Base-by-base conservation (phyloP, 2,888 invertebrate species). In the Mesorhabditis spiculigera region DNA sequence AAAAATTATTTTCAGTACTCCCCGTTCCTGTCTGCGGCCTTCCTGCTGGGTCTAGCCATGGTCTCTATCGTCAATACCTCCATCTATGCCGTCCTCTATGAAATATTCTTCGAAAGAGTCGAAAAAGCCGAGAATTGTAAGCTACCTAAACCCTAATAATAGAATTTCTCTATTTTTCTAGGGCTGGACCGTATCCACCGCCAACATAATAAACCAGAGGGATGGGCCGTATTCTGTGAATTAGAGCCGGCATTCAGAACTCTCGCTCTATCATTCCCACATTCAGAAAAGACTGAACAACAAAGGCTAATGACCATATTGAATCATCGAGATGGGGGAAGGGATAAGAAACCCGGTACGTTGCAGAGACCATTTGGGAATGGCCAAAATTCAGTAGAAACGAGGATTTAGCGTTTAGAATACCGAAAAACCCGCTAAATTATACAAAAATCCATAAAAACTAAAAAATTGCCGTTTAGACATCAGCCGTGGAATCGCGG, bases 41-140 rank as follows among this genome's bases (percentile, higher is more conserved):
- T 81, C 64, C 69, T 81, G 28, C 70, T 79, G 50, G 81, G 81
- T 65, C 72, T 81, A 6, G 78, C 79, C 4, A 70, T 81, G 45
- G 75, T 81, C 65, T 75, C 75, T 13, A 81, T 81, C 62, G 78
- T 81, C 63, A 81, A 81, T 66, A 78, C 78, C 6, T 75, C 75
- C 8, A 77, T 79, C 42, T 81, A 81, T 66, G 75, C 79, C 6
- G 77, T 77, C 28, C 65, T 79, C 43, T 79, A 81, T 58, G 69
- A 75, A 58, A 74, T 74, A 65, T 81, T 81, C 68, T 79, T 78
- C 63, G 72, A 73, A 16, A 68, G 74, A 64, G 74, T 78, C 6
- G 71, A 70, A n/a, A 68, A 64, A 65, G 68, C 75, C 63, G 78
- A 78, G 68, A 70, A 71, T 28, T 63, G 58, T 50, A 50, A 0